Conservation (phyloP, 1,140 invertebrate species). For the Ceratina japonica region DNA sequence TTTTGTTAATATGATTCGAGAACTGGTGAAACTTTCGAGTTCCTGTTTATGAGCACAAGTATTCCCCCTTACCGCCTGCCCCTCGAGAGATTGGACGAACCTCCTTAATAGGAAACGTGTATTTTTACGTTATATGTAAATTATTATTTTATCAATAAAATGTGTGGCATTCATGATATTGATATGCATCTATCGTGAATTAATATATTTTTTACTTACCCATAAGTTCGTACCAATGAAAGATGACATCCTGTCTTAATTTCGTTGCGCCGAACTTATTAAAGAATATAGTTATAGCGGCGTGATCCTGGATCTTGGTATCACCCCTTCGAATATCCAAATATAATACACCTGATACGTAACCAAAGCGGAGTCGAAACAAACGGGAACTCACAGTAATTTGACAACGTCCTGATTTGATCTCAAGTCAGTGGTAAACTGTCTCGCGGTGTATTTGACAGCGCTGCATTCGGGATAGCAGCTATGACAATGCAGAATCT, state of each 20-base stretch:
- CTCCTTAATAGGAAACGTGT: too few species aligned
- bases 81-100: too few species aligned
- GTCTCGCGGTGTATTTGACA: constrained; percentile 55
- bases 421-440: constrained; percentile 17
- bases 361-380: background rate
- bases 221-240: constrained; percentile 76
- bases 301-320: constrained; percentile 57
- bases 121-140: too few species aligned
- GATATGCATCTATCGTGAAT: background rate
- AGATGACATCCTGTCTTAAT: constrained; percentile 70
- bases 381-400: constrained; percentile 51
- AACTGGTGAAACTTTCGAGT: too few species aligned
- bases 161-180: background rate
- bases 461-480: constrained; percentile 67
- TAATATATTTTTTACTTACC: constrained; percentile 66
- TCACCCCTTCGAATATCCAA: constrained; percentile 18
- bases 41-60: too few species aligned
- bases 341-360: background rate
- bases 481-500: constrained; percentile 50
- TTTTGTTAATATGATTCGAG: too few species aligned
- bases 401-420: constrained; percentile 36
- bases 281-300: constrained; percentile 71
- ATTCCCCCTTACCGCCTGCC: too few species aligned
- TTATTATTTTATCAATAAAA: too few species aligned
- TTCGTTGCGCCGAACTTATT: constrained; percentile 59